These are phyloP conservation scores for Papio anubis DNA, from an alignment of 2,113 vertebrate species.

Conservation along the genomic window DNA sequence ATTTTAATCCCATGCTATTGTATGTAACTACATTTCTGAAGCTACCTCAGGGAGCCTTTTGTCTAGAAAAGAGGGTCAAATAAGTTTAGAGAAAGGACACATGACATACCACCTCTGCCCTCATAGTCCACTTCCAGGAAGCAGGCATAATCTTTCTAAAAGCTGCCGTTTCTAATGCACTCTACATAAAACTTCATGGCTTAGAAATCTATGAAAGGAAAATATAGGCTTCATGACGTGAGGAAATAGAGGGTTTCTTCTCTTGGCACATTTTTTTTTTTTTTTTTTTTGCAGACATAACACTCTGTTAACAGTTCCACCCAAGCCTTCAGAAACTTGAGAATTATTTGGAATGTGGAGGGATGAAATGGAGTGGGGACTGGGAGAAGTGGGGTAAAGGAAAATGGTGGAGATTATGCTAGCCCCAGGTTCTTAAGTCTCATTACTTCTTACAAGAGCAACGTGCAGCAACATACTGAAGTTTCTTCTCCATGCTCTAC, in stretches of 20 bases:
- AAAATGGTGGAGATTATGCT: background rate
- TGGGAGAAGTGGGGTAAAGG: background rate
- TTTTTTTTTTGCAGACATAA: background rate
- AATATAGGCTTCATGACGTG: background rate
- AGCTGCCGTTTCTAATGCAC: background rate
- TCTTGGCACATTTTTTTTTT: background rate
- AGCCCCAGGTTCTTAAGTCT: background rate
- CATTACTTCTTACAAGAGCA: background rate
- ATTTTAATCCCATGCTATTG: background rate
- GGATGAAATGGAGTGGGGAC: background rate
- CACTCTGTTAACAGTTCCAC: background rate
- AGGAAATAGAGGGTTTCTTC: background rate
- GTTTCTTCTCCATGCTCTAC: background rate
- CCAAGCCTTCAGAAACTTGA: background rate
- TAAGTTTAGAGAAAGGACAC: background rate
- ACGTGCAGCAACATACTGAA: background rate
- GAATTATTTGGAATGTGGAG: background rate
- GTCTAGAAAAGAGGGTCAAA: background rate
- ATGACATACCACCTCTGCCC: background rate
- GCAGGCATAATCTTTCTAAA: background rate
- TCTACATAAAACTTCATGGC: background rate
- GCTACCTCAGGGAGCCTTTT: background rate
- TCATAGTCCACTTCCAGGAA: background rate
- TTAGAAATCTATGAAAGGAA: background rate
- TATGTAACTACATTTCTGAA: background rate